Conservation (phyloP, 2,797 vertebrate species). For the Hafferia zeledoni region DNA sequence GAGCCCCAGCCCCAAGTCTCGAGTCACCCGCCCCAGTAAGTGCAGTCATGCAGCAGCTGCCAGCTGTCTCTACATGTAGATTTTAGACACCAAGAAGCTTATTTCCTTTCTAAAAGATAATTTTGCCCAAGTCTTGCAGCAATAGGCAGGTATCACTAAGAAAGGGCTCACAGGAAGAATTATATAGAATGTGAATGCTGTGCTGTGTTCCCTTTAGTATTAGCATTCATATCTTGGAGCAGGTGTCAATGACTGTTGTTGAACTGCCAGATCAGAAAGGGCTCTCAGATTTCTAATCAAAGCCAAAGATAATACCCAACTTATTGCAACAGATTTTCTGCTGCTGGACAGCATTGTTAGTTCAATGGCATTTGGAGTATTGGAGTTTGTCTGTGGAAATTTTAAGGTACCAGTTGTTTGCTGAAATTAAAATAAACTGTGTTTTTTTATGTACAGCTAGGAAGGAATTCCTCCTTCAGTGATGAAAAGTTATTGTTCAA, state of each 20-base stretch:
- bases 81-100: neutral
- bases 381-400: neutral
- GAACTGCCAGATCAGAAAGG: neutral
- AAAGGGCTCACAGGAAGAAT: neutral
- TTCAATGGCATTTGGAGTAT: neutral
- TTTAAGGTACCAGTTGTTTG: neutral
- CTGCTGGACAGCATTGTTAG: neutral
- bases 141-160: neutral
- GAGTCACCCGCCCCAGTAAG: neutral
- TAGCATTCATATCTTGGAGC: neutral
- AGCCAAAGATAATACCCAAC: neutral
- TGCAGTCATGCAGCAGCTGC: slow-evolving; percentile 15
- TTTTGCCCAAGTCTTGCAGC: neutral
- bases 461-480: neutral
- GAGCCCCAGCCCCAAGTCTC: neutral
- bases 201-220: neutral
- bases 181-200: neutral
- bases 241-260: neutral
- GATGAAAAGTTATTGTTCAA: neutral
- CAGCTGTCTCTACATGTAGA: neutral
- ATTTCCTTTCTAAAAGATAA: slow-evolving; percentile 35
- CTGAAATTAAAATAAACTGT: neutral
- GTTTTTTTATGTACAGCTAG: neutral
- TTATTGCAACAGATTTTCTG: neutral
- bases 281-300: neutral